A percentile compares a stretch with the other conserved stretches of the same genome.
phyloP scores from a whole-genome alignment of 1,140 invertebrate species.

The Diorhabda elongata region DNA sequence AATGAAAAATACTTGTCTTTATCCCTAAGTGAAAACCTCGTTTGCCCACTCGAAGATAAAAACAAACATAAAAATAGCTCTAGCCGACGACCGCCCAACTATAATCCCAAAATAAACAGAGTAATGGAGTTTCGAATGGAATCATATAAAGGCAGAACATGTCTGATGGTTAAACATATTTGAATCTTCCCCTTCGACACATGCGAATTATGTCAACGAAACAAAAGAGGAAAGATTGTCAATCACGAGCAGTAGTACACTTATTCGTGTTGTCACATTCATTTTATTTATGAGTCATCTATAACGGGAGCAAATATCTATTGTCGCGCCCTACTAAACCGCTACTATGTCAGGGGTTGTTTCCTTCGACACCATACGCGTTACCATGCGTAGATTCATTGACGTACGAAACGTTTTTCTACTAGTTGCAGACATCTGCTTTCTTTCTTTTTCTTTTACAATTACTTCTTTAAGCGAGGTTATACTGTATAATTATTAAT shows the following conservation, averaged over 20 bases:
- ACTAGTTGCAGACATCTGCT: too few relatives aligned
- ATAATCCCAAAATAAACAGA: neutral
- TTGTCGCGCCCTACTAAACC: slow-evolving; percentile 10
- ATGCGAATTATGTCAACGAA: neutral
- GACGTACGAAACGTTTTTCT: neutral
- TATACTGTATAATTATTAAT: too few relatives aligned
- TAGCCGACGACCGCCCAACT: too few relatives aligned
- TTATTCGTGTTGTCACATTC: slow-evolving; percentile 9
- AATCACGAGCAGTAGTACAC: neutral
- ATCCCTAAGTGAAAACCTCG: too few relatives aligned
- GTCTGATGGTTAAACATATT: neutral
- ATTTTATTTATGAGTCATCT: slow-evolving; percentile 10
- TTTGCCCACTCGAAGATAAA: too few relatives aligned
- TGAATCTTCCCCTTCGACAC: neutral
- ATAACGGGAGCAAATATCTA: slow-evolving; percentile 4
- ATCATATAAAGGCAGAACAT: neutral
- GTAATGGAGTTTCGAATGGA: neutral
- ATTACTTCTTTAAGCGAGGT: too few relatives aligned
- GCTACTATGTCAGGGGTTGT: slow-evolving; percentile 7
- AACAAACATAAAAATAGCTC: too few relatives aligned
- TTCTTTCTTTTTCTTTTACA: too few relatives aligned
- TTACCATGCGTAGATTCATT: neutral
- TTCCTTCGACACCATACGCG: neutral
- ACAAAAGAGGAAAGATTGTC: slow-evolving; percentile 6
- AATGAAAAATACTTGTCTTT: too few relatives aligned